These are phyloP conservation scores for Cinclus cinclus DNA, from an alignment of 2,113 vertebrate species.

Conservation along the genomic window DNA sequence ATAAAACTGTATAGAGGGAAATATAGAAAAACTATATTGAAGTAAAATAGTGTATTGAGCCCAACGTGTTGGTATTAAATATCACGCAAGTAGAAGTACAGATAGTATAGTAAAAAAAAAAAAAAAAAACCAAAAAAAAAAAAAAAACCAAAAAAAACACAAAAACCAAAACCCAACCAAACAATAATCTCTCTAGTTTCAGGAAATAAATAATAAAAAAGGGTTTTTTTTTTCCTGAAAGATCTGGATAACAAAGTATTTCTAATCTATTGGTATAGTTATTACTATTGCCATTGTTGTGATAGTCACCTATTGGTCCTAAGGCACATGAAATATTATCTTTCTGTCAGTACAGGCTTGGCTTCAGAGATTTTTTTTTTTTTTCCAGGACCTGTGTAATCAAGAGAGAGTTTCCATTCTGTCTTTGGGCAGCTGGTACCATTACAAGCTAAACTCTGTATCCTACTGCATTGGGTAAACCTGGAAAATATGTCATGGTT, in stretches of 20 bases:
- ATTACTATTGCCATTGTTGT: not conserved
- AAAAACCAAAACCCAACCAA: not conserved
- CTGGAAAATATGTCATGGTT: not conserved
- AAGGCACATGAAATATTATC: not conserved
- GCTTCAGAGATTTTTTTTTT: not conserved
- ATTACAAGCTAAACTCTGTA: not conserved
- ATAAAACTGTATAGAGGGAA: not conserved
- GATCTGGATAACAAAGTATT: not conserved
- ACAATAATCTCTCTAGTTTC: not conserved
- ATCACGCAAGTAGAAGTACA: not conserved
- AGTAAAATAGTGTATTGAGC: constrained; percentile 32
- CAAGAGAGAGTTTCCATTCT: not conserved
- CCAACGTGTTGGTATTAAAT: not conserved
- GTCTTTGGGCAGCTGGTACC: not conserved
- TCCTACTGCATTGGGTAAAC: not conserved
- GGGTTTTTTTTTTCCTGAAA: not conserved
- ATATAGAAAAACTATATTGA: not conserved
- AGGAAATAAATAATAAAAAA: not conserved
- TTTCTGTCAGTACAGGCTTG: not conserved
- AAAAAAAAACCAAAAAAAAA: not conserved
- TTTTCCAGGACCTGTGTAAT: not conserved
- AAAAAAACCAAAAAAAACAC: not conserved
- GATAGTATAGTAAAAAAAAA: not conserved
- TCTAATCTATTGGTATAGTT: not conserved
- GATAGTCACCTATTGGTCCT: not conserved